phyloP scores from a whole-genome alignment of 2,888 invertebrate species.

The Heliconius hortense region DNA sequence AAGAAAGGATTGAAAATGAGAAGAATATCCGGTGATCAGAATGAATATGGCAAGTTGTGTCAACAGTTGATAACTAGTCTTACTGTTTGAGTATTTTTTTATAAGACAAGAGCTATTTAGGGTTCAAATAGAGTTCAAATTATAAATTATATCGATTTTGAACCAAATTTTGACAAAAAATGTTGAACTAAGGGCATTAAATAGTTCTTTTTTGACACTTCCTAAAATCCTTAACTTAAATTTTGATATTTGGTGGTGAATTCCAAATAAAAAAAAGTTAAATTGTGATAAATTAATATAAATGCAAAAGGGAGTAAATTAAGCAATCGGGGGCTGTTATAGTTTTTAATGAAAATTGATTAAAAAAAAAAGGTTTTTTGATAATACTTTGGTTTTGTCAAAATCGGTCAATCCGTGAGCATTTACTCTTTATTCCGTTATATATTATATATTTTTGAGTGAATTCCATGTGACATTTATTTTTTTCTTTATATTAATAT shows the following conservation, averaged over 20 bases:
- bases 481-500: not conserved
- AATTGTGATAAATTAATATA: slow-evolving; percentile 19
- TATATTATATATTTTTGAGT: slow-evolving; percentile 4
- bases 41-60: slow-evolving; percentile 93
- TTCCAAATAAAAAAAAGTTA: slow-evolving; percentile 11
- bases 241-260: slow-evolving; percentile 11
- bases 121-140: not conserved
- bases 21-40: slow-evolving; percentile 93
- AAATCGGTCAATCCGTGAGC: slow-evolving; percentile 18
- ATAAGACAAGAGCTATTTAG: slow-evolving; percentile 2
- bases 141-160: not conserved
- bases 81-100: slow-evolving; percentile 76
- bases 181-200: not conserved
- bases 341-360: slow-evolving; percentile 7
- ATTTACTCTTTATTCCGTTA: slow-evolving; percentile 19
- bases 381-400: not conserved
- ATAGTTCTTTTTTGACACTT: slow-evolving; percentile 9
- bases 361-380: not conserved
- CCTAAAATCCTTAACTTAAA: not conserved
- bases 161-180: not conserved
- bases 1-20: slow-evolving; percentile 92
- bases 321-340: slow-evolving; percentile 28
- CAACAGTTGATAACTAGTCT: slow-evolving; percentile 93
- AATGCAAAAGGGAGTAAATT: slow-evolving; percentile 13
- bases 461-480: not conserved